phyloP scores from a whole-genome alignment of 2,797 vertebrate species.

The Lacerta agilis region DNA sequence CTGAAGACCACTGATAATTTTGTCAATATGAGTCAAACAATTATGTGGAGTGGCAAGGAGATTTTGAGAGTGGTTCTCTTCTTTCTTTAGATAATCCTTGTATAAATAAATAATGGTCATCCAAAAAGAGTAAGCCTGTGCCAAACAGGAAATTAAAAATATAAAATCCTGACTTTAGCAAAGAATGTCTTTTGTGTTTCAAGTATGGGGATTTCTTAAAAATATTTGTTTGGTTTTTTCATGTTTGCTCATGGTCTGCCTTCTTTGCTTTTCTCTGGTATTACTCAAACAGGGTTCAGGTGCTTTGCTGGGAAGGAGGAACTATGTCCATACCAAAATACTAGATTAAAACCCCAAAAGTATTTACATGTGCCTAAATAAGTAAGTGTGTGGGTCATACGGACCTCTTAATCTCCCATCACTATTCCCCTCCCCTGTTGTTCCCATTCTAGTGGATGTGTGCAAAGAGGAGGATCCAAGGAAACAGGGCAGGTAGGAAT shows the following conservation, averaged over 20 bases:
- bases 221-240: background rate
- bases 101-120: slow-evolving; percentile 2
- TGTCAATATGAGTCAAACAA: background rate
- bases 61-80: slow-evolving; percentile 1
- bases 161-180: slow-evolving; percentile 17
- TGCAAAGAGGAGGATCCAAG: background rate
- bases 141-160: slow-evolving; percentile 44
- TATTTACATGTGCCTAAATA: background rate
- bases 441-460: background rate
- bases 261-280: background rate
- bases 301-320: background rate
- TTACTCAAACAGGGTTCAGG: background rate
- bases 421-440: background rate
- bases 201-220: background rate
- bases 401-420: background rate
- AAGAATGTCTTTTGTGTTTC: slow-evolving; percentile 20
- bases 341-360: background rate
- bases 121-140: slow-evolving; percentile 9
- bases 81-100: background rate
- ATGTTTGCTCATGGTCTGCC: background rate
- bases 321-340: background rate
- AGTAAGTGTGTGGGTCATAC: background rate
- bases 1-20: background rate
- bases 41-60: background rate
- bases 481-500: background rate